Evolutionary conservation across 35 echinoderm and acorn worm species (phyloP).

Genomic region (Ophiothrix spiculata): DNA sequence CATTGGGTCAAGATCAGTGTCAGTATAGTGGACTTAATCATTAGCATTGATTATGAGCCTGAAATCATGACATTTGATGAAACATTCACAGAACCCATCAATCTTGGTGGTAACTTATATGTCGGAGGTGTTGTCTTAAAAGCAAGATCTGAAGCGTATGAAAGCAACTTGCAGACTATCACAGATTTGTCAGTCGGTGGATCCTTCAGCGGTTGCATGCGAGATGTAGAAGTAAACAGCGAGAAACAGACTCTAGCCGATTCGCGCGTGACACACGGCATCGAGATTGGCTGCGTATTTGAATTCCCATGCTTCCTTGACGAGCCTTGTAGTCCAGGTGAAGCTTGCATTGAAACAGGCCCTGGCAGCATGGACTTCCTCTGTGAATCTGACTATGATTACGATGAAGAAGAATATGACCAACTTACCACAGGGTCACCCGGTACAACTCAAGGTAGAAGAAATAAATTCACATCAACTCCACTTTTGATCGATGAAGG

Average conservation of each 20-base stretch:
- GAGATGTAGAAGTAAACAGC: slow-evolving; percentile 84
- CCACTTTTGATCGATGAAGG: slow-evolving; percentile 61
- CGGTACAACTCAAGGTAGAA: background rate
- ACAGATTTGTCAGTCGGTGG: slow-evolving; percentile 66
- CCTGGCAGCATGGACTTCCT: slow-evolving; percentile 50
- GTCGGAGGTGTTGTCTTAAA: slow-evolving; percentile 85
- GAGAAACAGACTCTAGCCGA: slow-evolving; percentile 70
- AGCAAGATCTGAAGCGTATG: slow-evolving; percentile 60
- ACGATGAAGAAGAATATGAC: background rate
- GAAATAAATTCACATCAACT: background rate
- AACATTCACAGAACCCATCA: slow-evolving; percentile 10
- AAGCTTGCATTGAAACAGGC: slow-evolving; percentile 63
- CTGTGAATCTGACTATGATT: slow-evolving; percentile 32
- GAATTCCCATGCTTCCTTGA: slow-evolving; percentile 68
- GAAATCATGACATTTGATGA: slow-evolving; percentile 41
- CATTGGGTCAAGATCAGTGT: slow-evolving; percentile 77
- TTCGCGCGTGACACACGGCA: slow-evolving; percentile 69
- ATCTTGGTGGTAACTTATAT: slow-evolving; percentile 58
- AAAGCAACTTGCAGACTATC: slow-evolving; percentile 60
- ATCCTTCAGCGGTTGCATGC: slow-evolving; percentile 79
- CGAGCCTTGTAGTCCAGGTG: slow-evolving; percentile 52
- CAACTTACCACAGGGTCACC: slow-evolving; percentile 6
- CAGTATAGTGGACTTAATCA: slow-evolving; percentile 37
- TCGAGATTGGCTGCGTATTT: slow-evolving; percentile 76
- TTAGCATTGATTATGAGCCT: slow-evolving; percentile 78